Percentiles rank a stretch among this genome's conserved stretches.
These are phyloP conservation scores for Cepphus grylle DNA, from an alignment of 2,113 vertebrate species.

Conservation along the genomic window DNA sequence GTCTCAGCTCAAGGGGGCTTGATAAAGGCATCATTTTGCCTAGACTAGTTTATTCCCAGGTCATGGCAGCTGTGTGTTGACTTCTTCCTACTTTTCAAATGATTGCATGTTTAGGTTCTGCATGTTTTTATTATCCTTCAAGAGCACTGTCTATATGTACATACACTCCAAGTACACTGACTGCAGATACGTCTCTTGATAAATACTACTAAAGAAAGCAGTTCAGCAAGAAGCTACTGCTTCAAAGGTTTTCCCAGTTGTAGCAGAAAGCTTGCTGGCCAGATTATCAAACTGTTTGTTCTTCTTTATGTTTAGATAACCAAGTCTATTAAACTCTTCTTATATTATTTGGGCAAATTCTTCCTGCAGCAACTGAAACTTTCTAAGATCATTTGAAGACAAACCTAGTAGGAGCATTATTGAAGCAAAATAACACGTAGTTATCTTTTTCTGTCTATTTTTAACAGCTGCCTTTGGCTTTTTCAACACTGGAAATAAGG, in stretches of 20 bases:
- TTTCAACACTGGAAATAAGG: not conserved
- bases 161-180: not conserved
- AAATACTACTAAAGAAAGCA: not conserved
- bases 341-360: not conserved
- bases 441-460: not conserved
- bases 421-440: not conserved
- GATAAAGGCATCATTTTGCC: not conserved
- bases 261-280: not conserved
- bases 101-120: not conserved
- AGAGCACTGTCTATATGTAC: not conserved
- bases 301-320: not conserved
- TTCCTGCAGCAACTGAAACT: not conserved
- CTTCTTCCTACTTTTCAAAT: not conserved
- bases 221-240: not conserved
- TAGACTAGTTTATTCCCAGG: not conserved
- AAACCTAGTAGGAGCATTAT: not conserved
- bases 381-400: not conserved
- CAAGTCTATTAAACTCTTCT: not conserved
- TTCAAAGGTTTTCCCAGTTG: not conserved
- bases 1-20: not conserved
- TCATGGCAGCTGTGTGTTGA: not conserved
- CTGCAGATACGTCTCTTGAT: not conserved
- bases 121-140: not conserved
- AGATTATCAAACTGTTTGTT: not conserved
- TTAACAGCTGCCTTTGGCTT: not conserved